Conservation (phyloP, 2,888 invertebrate genomes). For the Apamea epomidion region DNA sequence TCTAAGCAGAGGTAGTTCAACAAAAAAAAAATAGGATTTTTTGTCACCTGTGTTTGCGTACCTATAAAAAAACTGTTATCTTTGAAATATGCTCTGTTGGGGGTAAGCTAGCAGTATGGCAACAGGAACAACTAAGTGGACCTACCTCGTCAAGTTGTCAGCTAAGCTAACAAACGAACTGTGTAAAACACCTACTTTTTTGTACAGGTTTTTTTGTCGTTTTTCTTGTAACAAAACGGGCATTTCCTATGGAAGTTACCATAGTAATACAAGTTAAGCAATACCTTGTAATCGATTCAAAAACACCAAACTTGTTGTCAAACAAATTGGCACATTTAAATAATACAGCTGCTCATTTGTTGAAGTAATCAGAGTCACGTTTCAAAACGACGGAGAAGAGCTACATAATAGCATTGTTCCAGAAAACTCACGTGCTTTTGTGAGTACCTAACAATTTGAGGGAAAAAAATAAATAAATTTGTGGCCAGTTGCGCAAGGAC, state of each 20-base stretch:
- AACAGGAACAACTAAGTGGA: background rate
- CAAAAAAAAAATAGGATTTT: background rate
- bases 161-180: background rate
- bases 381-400: slow-evolving; percentile 1
- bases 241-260: background rate
- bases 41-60: too few species aligned
- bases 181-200: background rate
- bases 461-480: slow-evolving; percentile 5
- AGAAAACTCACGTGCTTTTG: slow-evolving; percentile 22
- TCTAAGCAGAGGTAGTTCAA: background rate
- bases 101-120: background rate
- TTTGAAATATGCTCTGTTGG: background rate
- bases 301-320: slow-evolving; percentile 8
- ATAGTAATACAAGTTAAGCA: background rate
- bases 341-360: background rate
- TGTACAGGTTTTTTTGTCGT: background rate
- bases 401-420: slow-evolving; percentile 6
- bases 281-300: background rate
- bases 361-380: slow-evolving; percentile 25
- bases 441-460: slow-evolving; percentile 5
- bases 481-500: slow-evolving; percentile 30
- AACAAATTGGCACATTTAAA: background rate
- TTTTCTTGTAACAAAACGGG: background rate
- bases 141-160: background rate
- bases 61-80: too few species aligned